Conservation (phyloP, 2,888 invertebrate genomes). For the Hylaea fasciaria region DNA sequence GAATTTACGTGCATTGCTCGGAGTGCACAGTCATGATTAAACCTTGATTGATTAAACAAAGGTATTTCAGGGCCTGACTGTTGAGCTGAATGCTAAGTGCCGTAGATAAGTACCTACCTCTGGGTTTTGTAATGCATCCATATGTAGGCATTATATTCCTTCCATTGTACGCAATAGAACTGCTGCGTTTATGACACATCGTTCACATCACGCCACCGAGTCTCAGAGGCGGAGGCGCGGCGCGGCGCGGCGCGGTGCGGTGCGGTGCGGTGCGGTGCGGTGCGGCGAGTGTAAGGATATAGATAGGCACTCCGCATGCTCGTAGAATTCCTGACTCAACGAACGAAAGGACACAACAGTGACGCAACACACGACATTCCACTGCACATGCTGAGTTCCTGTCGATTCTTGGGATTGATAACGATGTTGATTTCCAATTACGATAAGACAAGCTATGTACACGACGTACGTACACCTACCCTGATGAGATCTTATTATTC, state of each 20-base stretch:
- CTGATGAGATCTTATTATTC: too few relatives aligned
- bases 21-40: slow-evolving; percentile 19
- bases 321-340: slow-evolving; percentile 48
- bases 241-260: not conserved
- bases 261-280: not conserved
- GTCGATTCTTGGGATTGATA: slow-evolving; percentile 28
- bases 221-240: not conserved
- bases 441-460: too few relatives aligned
- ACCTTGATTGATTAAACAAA: slow-evolving; percentile 12
- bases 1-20: slow-evolving; percentile 1
- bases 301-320: not conserved
- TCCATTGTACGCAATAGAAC: slow-evolving; percentile 22
- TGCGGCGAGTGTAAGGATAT: too few relatives aligned
- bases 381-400: slow-evolving; percentile 42
- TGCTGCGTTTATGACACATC: slow-evolving; percentile 43
- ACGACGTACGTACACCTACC: too few relatives aligned
- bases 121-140: slow-evolving; percentile 24
- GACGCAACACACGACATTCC: slow-evolving; percentile 53
- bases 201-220: slow-evolving; percentile 48
- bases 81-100: slow-evolving; percentile 24
- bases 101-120: slow-evolving; percentile 4
- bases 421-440: slow-evolving; percentile 9
- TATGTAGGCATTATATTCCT: slow-evolving; percentile 24
- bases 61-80: slow-evolving; percentile 25
- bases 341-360: slow-evolving; percentile 39